These are phyloP conservation scores for Apteryx owenii DNA, from an alignment of 2,113 vertebrate species.

Conservation along the genomic window DNA sequence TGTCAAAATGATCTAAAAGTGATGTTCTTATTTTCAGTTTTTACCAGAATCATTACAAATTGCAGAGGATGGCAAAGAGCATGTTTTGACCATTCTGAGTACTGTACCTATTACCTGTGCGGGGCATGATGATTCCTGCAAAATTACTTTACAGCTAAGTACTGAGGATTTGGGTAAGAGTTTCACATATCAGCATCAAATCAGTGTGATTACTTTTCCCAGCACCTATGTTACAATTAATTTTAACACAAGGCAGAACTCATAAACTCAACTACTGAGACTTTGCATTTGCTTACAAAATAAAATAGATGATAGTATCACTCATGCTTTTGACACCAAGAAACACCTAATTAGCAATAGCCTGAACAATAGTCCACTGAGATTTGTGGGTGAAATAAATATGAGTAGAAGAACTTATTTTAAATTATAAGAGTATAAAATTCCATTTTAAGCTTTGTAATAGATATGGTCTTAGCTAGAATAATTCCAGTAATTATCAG, in stretches of 20 bases:
- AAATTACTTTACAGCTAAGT: slow-evolving; percentile 77
- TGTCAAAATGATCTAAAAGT: background rate
- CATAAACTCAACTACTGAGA: background rate
- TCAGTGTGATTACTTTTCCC: background rate
- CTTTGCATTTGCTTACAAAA: background rate
- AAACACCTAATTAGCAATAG: background rate
- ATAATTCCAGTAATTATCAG: slow-evolving; percentile 57
- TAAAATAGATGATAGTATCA: background rate
- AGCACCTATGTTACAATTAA: background rate
- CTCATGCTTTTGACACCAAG: background rate
- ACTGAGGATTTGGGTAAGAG: slow-evolving; percentile 77
- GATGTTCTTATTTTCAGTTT: slow-evolving; percentile 74
- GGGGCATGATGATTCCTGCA: slow-evolving; percentile 67
- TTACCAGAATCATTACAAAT: slow-evolving; percentile 80
- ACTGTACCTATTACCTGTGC: slow-evolving; percentile 75
- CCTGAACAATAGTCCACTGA: background rate
- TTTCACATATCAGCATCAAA: background rate
- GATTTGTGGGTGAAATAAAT: slow-evolving; percentile 3
- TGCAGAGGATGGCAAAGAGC: slow-evolving; percentile 79
- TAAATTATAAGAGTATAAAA: background rate
- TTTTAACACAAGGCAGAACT: background rate
- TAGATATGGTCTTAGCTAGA: background rate
- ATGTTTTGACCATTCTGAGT: slow-evolving; percentile 80
- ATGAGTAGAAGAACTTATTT: background rate
- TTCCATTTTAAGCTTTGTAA: slow-evolving; percentile 17